Percentiles rank a stretch among this genome's conserved stretches.
Conservation (phyloP, 2,888 invertebrate species). For the Chirona hameri region DNA sequence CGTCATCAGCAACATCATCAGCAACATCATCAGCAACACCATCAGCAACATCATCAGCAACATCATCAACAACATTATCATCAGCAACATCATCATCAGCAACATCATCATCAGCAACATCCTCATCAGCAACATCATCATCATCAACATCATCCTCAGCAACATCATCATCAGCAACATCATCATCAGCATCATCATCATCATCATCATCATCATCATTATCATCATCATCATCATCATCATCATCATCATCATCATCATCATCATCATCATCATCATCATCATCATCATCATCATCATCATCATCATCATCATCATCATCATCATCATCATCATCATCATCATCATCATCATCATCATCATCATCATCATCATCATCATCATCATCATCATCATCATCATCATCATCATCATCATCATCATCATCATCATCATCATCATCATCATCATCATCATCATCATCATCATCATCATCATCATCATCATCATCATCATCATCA, state of each 20-base stretch:
- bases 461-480: not conserved
- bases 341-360: constrained; percentile 10
- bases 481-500: not conserved
- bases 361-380: not conserved
- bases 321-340: constrained; percentile 1
- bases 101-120: no score
- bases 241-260: not conserved
- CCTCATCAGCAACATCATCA: no score
- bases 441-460: not conserved
- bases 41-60: no score
- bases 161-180: no score
- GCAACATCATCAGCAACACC: no score
- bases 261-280: not conserved
- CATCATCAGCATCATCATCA: no score
- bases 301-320: not conserved
- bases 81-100: no score
- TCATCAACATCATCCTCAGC: no score
- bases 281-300: not conserved
- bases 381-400: constrained; percentile 1
- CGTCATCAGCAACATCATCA: no score
- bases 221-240: constrained; percentile 7
- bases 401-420: not conserved
- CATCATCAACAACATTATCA: no score
- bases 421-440: constrained; percentile 10
- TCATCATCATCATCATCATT: no score